Conservation (phyloP, 1,140 invertebrate genomes). For the Phymastichus coffea region DNA sequence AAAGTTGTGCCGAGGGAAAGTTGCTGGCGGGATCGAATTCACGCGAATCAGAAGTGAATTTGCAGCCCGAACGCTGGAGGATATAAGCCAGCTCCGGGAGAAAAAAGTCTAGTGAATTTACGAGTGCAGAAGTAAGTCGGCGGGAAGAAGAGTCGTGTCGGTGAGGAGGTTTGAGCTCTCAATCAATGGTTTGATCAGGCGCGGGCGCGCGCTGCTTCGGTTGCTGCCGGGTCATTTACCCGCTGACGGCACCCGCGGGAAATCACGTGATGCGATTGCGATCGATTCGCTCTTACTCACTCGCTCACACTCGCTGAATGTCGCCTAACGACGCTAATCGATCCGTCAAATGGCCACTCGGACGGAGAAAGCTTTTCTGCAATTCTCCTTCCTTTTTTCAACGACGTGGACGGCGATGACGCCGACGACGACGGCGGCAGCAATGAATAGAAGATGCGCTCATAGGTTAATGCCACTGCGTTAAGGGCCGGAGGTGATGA, state of each 20-base stretch:
- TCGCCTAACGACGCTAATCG: constrained; percentile 27
- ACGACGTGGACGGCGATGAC: too few relatives aligned
- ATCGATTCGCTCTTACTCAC: constrained; percentile 46
- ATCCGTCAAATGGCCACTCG: too few relatives aligned
- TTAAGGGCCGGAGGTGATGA: too few relatives aligned
- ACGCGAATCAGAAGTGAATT: constrained; percentile 11
- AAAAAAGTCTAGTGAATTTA: constrained; percentile 11
- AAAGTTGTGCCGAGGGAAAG: too few relatives aligned
- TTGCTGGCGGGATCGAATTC: too few relatives aligned
- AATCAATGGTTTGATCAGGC: constrained; percentile 16
- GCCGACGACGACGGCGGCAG: too few relatives aligned
- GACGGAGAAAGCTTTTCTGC: not conserved
- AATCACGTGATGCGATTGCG: too few relatives aligned
- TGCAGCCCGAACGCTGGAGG: not conserved
- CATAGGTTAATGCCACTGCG: too few relatives aligned
- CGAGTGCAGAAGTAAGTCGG: constrained; percentile 11
- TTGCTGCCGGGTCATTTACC: constrained; percentile 42
- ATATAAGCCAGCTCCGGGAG: too few relatives aligned
- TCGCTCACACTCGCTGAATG: too few relatives aligned
- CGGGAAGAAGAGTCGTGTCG: not conserved
- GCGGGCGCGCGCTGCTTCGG: not conserved
- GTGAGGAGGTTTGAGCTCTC: too few relatives aligned
- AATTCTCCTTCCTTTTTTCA: not conserved
- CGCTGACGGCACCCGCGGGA: constrained; percentile 52
- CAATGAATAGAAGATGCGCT: too few relatives aligned